Evolutionary conservation across 2,888 invertebrate species (phyloP), one percentile per base, ranked within the genome.

Genomic region (Conus canariensis): DNA sequence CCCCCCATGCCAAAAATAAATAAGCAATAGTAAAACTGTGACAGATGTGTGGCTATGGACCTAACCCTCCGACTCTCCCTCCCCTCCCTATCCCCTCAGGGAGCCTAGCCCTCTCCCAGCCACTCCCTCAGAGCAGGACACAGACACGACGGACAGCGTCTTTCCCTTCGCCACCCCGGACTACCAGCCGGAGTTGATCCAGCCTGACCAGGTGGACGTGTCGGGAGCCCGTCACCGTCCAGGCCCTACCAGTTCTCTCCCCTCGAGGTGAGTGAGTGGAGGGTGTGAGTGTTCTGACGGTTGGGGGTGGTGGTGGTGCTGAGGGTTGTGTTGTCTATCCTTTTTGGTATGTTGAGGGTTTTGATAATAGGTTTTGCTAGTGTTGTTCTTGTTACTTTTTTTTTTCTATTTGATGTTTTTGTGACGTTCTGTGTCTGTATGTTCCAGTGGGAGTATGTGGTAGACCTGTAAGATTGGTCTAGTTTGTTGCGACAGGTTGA

Each of bases 221-320:
- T 92, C 93, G 16, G 16, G 93, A 92, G 88, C 90, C 98, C 9
- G 97, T 98, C 88, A 97, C 97, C 94, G 95, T 95, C 74, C 97
- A 97, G 90, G 98, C 98, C 45, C 97, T 98, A 96, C 97, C 98
- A 92, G 98, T 98, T 95, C 92, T 98, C 94, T 98, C 98, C 92
- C 98, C 98, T 30, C n/a, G 74, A 74, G 9, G 74, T n/a, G 6
- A n/a, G 74, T n/a, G 64, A 70, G 70, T 22, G 70, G 25, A 64
- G 67, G 30, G 67, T 89, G 30, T 70, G 64, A 22, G 83, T 60
- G 9, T 83, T 64, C 74, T 70, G 12, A n/a, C 74, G 85, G 67
- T 25, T 88, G 74, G 30, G n/a, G 70, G 45, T 30, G 30, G 64
- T 1, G 45, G 4, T 70, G 70, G 19, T 70, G 70, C 14, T 70